phyloP scores from a whole-genome alignment of 2,113 vertebrate genomes.

The Pseudorectes ferrugineus region DNA sequence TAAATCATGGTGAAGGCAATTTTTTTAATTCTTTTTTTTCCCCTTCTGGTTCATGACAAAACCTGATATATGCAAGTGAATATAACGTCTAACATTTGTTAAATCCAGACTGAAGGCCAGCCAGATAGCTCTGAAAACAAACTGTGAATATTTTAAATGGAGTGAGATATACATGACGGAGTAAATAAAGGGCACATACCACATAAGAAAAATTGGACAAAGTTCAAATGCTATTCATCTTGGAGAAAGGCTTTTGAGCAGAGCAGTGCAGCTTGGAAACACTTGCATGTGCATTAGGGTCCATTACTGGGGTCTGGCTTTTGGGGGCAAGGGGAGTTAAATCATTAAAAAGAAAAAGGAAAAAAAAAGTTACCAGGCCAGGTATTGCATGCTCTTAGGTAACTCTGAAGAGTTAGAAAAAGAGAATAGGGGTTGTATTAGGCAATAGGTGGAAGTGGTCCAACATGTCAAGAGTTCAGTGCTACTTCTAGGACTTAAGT shows the following conservation, averaged over 20 bases:
- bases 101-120: conserved; percentile 51
- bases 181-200: conserved; percentile 64
- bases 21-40: not conserved
- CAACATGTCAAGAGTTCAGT: conserved; percentile 49
- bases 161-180: conserved; percentile 58
- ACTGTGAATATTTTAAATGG: conserved; percentile 62
- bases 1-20: conserved; percentile 30
- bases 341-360: not conserved
- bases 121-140: conserved; percentile 62
- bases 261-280: not conserved
- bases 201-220: conserved; percentile 50
- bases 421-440: conserved; percentile 1
- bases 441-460: conserved; percentile 38
- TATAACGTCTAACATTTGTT: conserved; percentile 43
- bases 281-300: not conserved
- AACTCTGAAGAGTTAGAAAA: not conserved
- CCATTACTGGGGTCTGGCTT: not conserved
- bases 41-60: conserved; percentile 43
- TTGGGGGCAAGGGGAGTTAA: not conserved
- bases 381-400: conserved; percentile 9
- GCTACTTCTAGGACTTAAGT: conserved; percentile 62
- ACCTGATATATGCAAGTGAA: conserved; percentile 47
- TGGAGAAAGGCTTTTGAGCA: conserved; percentile 11
- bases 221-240: conserved; percentile 49
- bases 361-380: not conserved